Evolutionary conservation across 1,140 invertebrate genomes (phyloP), one percentile per base, ranked within the genome.

Genomic region (Hycleus cichorii): DNA sequence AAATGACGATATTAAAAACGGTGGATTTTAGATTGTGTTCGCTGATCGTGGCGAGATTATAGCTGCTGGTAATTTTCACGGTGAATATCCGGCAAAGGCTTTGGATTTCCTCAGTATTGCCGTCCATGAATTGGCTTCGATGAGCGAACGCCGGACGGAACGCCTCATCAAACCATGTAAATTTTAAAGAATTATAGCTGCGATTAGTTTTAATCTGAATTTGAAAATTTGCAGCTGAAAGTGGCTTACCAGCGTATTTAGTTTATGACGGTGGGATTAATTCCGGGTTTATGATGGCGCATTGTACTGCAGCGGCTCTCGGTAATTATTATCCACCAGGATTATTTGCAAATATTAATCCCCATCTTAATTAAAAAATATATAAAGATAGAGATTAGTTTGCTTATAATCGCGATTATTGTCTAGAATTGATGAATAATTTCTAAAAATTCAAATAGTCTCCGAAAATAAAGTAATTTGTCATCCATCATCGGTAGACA

Each of bases 271-370:
- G 87, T 27, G 87, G 87, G 1, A 75, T 89, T 0, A 89, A 89
- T 70, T 88, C 86, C 8, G 87, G 87, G 3, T 88, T 89, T 66
- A 89, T 89, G 87, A 77, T 88, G 39, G 84, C 87, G 12, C 87
- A 89, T 69, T 84, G 84, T 60, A 88, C 87, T 8, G 85, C 87
- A 3, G 87, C 87, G 18, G 72, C 86, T 42, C 68, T 88, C 7
- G 32, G 32, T 32, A 32, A 32, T 32, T 32, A 32, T 32, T 32
- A 32, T 7, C 7, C 32, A 32, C 7, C 3, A 7, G 32, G 32
- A 32, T 32, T 32, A 4, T 32, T 32, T 32, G 32, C 32, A 32
- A 18, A 18, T 18, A 18, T 18, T 18, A 18, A 18, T 18, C 18
- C 18, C 18, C 2, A 18, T 18, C 18, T 18, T 18, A 18, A 18